Conservation (phyloP, 2,113 vertebrate species). For the Malaclemys terrapin region DNA sequence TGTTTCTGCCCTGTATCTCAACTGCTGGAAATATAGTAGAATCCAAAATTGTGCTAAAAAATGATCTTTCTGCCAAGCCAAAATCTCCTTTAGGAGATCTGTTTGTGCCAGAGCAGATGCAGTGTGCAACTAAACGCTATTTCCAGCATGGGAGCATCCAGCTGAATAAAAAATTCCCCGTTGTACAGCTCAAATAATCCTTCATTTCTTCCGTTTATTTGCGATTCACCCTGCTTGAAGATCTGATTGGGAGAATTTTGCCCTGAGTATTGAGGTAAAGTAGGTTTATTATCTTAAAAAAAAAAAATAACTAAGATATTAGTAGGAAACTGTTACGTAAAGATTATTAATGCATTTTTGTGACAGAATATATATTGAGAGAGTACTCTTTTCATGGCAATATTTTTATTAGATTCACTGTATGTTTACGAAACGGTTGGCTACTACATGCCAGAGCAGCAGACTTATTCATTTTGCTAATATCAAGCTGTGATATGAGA, state of each 20-base stretch:
- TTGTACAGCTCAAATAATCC: neutral
- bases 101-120: slow-evolving; percentile 42
- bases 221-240: slow-evolving; percentile 11
- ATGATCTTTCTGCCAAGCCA: neutral
- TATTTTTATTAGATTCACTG: slow-evolving; percentile 23
- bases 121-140: slow-evolving; percentile 46
- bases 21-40: neutral
- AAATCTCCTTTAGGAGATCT: neutral
- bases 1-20: neutral
- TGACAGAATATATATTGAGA: slow-evolving; percentile 14
- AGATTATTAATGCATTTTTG: slow-evolving; percentile 1
- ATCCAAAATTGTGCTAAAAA: neutral
- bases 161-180: slow-evolving; percentile 21
- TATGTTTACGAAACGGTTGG: slow-evolving; percentile 38
- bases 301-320: slow-evolving; percentile 19
- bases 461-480: slow-evolving; percentile 33
- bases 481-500: neutral
- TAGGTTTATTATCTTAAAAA: slow-evolving; percentile 35
- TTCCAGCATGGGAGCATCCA: slow-evolving; percentile 6
- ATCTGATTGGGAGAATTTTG: neutral
- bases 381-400: slow-evolving; percentile 50
- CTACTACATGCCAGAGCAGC: neutral
- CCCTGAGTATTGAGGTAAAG: neutral
- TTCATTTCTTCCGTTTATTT: slow-evolving; percentile 34
- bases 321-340: slow-evolving; percentile 39